phyloP scores from a whole-genome alignment of 2,113 vertebrate species.

The Cyphomyrus plagiostoma region DNA sequence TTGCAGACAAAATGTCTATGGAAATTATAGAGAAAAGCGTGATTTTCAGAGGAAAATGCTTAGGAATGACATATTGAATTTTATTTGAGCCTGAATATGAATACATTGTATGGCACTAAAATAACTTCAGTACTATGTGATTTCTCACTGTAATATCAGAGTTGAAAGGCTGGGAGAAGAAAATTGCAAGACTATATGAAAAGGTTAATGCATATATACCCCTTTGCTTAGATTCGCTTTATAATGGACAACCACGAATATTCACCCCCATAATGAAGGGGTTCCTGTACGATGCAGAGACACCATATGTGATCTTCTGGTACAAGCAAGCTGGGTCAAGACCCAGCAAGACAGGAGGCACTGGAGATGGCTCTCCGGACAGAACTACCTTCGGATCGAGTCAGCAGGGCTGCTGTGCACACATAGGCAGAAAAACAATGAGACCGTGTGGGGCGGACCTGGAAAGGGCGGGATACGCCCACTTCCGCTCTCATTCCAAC shows the following conservation, averaged over 20 bases:
- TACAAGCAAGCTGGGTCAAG: neutral
- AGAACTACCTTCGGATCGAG: neutral
- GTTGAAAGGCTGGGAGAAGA: constrained; percentile 57
- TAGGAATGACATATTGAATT: constrained; percentile 89
- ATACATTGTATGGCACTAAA: constrained; percentile 57
- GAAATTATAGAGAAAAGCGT: constrained; percentile 92
- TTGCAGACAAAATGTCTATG: constrained; percentile 95
- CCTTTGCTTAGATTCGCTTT: constrained; percentile 39
- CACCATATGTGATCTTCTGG: neutral
- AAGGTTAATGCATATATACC: constrained; percentile 54
- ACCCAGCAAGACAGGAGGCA: neutral
- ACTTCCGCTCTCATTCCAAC: neutral
- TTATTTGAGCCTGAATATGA: constrained; percentile 83
- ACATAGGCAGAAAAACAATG: neutral
- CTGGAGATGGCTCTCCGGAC: neutral
- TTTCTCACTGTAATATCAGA: constrained; percentile 55
- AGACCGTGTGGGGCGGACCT: neutral
- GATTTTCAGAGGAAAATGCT: constrained; percentile 82
- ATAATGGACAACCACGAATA: constrained; percentile 54
- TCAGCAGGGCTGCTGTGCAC: neutral
- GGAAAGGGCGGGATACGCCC: neutral
- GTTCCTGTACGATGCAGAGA: neutral
- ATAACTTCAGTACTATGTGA: constrained; percentile 53
- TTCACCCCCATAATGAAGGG: constrained; percentile 26
- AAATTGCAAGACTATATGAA: constrained; percentile 61